Base-by-base conservation (phyloP, 1,140 invertebrate species). In the Atta colombica region DNA sequence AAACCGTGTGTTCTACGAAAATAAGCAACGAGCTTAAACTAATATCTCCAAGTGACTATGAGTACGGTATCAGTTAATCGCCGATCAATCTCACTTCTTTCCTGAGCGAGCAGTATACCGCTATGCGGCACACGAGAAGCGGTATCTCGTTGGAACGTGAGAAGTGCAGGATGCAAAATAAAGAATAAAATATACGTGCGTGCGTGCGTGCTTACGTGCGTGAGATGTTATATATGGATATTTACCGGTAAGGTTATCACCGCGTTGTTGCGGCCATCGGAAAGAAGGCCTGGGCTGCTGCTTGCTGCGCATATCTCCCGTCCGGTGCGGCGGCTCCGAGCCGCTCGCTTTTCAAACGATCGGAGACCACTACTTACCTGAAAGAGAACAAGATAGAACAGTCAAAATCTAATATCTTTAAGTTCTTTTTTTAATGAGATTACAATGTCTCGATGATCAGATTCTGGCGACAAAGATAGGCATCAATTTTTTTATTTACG, bases 201-300 rank as follows among this genome's bases (percentile, higher is more conserved):
- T 65, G 63, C 49, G 49, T 72, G 65, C 49, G n/a, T 87, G 58
- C 65, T 61, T 84, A 71, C 87, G 86, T 77, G 75, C 72, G 63
- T 81, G 75, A 87, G 49, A 74, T 85, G 74, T 72, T 90, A 81
- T 39, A 88, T 91, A 85, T 89, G 87, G 88, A 92, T 95, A 95
- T 94, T 95, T 95, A 95, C 95, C 95, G 94, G 94, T 95, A 93
- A 95, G 92, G 91, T 95, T 95, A 94, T 95, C 94, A 92, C 94
- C 94, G 93, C 95, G 94, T 89, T 95, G 95, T 91, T 95, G 94
- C 92, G 94, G 94, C 95, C 95, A 95, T 92, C 95, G 94, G 93
- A 95, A 95, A 90, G 95, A 95, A 93, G 95, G 94, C 95, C 95
- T 95, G 78, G 94, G 95, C 91, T 95, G 95, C 91, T 95, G 95